Base-by-base conservation (phyloP, 2,888 invertebrate genomes). In the Heteromyza rotundicornis region DNA sequence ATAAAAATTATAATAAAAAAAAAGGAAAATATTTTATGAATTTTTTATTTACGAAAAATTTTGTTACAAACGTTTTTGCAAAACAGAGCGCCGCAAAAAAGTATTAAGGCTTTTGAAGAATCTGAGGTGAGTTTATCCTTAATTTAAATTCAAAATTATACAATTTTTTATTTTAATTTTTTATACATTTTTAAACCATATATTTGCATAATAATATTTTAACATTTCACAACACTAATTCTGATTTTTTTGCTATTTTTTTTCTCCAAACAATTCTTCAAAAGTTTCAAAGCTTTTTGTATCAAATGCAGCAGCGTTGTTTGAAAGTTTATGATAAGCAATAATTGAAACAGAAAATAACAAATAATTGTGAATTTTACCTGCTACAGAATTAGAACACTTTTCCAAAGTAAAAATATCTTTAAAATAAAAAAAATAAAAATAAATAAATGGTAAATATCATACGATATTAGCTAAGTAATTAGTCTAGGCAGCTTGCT, bases 301-400 rank as follows among this genome's bases (percentile, higher is more conserved):
- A 59, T 44, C 61, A 64, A 61, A 44, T 49, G 22, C 20, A 40
- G 47, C 20, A 2, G 47, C 47, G 73, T 74, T 77, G 71, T 70
- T 71, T 63, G 54, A 64, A 74, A 71, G 78, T 79, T 80, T 80
- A 80, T 75, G 76, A 81, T 77, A 81, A 81, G 81, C 81, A 81
- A 81, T 81, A 81, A 72, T 66, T 66, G 56, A 64, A 66, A 68
- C 62, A 56, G 3, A 47, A 47, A 20, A 63, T 51, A 54, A 56
- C 22, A 62, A 66, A 63, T 66, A 64, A 60, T 57, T 64, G 64
- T 66, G 63, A 66, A 66, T 64, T 62, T 66, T 64, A 66, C 66
- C 66, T 66, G 66, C 64, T 60, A 64, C 44, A 47, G 47, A 47
- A 47, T 47, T 47, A 47, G 19, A n/a, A 20, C 17, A 47, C 19